A percentile compares a stretch with the other conserved stretches of the same genome.
Evolutionary conservation across 2,888 invertebrate genomes (phyloP).

Genomic region (Phorcus lineatus): DNA sequence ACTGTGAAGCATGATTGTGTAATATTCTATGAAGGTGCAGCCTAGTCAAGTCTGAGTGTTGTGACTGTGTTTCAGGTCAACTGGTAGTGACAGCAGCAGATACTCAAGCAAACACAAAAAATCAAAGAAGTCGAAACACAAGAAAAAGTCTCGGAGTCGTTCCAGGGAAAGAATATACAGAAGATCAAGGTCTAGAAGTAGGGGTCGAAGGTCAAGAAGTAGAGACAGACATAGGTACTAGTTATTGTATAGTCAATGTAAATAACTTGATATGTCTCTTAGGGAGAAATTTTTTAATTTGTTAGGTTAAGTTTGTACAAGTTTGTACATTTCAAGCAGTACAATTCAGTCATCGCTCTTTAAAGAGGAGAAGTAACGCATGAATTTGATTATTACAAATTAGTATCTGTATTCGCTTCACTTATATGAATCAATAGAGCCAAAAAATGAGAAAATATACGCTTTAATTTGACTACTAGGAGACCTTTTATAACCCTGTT

Average conservation of each 20-base stretch:
- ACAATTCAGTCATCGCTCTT: neutral
- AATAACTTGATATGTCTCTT: too few species aligned
- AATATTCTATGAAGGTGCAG: neutral
- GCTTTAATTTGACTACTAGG: too few species aligned
- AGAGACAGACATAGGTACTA: neutral
- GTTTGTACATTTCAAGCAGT: neutral
- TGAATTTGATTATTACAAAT: too few species aligned
- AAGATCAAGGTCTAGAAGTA: conserved; percentile 23
- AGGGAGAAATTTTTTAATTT: too few species aligned
- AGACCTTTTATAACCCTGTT: too few species aligned
- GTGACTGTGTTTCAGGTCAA: conserved; percentile 31
- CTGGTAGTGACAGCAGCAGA: conserved; percentile 47
- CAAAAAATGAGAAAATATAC: too few species aligned
- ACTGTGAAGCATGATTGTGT: too few species aligned
- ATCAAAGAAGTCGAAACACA: conserved; percentile 54
- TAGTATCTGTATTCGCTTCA: too few species aligned
- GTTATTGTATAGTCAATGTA: too few species aligned
- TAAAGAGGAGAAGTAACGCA: too few species aligned
- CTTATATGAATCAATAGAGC: too few species aligned
- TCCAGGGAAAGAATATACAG: conserved; percentile 9
- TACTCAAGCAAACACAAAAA: conserved; percentile 56
- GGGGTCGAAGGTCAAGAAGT: conserved; percentile 36
- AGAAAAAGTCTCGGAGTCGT: conserved; percentile 30
- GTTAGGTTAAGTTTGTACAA: too few species aligned
- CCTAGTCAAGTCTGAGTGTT: neutral